Evolutionary conservation across 2,797 vertebrate genomes (phyloP).

Genomic region (Gambelia wislizenii): DNA sequence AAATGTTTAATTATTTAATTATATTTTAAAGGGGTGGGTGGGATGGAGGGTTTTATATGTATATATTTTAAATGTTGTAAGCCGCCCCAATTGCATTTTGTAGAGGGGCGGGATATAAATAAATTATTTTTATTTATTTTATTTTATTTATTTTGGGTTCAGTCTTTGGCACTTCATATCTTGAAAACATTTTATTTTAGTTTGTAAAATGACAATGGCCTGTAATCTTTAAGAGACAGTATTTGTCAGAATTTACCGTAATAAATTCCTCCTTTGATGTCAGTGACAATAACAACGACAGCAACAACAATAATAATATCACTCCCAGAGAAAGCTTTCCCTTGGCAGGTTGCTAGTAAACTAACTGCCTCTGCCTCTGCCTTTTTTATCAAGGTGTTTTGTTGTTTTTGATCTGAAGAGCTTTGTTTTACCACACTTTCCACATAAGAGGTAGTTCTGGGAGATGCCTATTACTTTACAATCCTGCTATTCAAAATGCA

Average conservation of each 20-base stretch:
- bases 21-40: too few relatives aligned
- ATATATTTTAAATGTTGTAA: too few relatives aligned
- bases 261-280: neutral
- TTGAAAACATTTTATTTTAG: neutral
- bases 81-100: too few relatives aligned
- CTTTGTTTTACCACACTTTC: neutral
- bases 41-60: too few relatives aligned
- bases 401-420: neutral
- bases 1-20: too few relatives aligned
- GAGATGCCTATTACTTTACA: neutral
- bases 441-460: slow-evolving; percentile 2
- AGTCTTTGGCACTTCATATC: slow-evolving; percentile 39
- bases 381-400: neutral
- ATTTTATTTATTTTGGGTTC: slow-evolving; percentile 67
- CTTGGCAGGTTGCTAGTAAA: neutral
- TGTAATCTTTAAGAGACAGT: neutral
- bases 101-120: too few relatives aligned
- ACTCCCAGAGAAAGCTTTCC: neutral
- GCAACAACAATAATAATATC: neutral
- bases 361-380: slow-evolving; percentile 23
- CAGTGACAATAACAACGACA: neutral
- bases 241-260: slow-evolving; percentile 21
- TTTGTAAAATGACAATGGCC: slow-evolving; percentile 33
- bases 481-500: neutral
- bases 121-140: too few relatives aligned